Base-by-base conservation (phyloP, 2,113 vertebrate genomes). In the Alectura lathami region DNA sequence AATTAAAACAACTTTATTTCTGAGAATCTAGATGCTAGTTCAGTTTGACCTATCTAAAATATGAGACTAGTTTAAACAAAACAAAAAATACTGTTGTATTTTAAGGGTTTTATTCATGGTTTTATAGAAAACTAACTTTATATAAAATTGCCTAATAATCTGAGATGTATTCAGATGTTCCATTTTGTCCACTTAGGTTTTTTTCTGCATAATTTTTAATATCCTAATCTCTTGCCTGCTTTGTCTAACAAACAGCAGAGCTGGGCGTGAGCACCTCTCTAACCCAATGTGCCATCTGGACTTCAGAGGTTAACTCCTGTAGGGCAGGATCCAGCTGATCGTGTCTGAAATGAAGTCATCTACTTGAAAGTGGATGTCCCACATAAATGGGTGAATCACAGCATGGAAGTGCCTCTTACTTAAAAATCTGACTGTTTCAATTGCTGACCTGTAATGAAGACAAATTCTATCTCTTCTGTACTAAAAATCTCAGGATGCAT, bases 261-360 rank as follows among this genome's bases (percentile, higher is more conserved):
- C 53, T n/a, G 50, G 47, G 30, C 11, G 14, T 0, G 0, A 43
- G 7, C 72, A 38, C 14, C 4, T 26, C 17, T 1, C 1, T 84
- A 60, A 80, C 8, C 13, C 42, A 22, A 0, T 8, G 20, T 20
- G 29, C 13, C 26, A 3, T 38, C 45, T 40, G 5, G 32, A 7
- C 7, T 50, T 59, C 27, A 40, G 75, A 73, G 36, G 43, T 66
- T 57, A 66, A 3, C 5, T 83, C 5, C 0, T 34, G 27, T 10
- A 45, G 29, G 8, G n/a, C 9, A 51, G 43, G 53, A 68, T 59
- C 83, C 48, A 51, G 48, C 26, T 36, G 26, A 30, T 62, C 17
- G 1, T 42, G 4, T 75, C 32, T 91, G 17, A 62, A 60, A 24
- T 43, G 40, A 81, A 42, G 43, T 45, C 0, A 17, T 50, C 7